Base-by-base conservation (phyloP, 2,888 invertebrate species). In the Amitus sp. region DNA sequence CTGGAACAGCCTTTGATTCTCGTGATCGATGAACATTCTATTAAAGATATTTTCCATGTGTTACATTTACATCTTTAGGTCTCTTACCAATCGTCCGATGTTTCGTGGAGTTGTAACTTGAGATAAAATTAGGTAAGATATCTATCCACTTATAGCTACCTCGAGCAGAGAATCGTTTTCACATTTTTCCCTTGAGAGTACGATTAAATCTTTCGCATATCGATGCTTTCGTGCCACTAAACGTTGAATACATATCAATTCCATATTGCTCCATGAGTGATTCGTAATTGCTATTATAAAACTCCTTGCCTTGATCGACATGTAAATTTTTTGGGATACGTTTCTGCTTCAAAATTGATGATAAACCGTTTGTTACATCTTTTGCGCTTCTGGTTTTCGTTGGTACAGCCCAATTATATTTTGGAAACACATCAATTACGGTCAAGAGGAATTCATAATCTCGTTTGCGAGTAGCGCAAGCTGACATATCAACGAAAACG, bases 371-470 rank as follows among this genome's bases (percentile, higher is more conserved):
- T 13, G 63, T 60, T 3, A 77, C 73, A 56, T 27, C 28, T 7
- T 5, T 5, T 27, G 6, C 33, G 43, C 51, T 68, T 72, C 80
- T 80, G 10, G 60, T 70, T 68, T 80, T 81, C 6, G 80, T 33
- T 2, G 79, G 74, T 39, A 67, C 53, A 28, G 72, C 72, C 77
- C 77, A 82, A 3, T 76, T 72, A 68, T 65, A 82, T 69, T 82
- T 82, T n/a, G 77, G 78, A 67, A 80, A 81, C n/a, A n/a, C n/a
- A n/a, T 23, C 4, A 23, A 80, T 82, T 12, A 79, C 70, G n/a
- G 74, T 73, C 33, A 82, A 58, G 34, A 82, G 63, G 55, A 73
- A 79, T 54, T 74, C 73, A 59, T 69, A 74, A 5, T 70, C 73
- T 15, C 71, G 73, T 62, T 82, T 23, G 3, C 7, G 23, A 23